Conservation (phyloP, 2,797 vertebrate genomes). For the Lophotriccus pileatus region DNA sequence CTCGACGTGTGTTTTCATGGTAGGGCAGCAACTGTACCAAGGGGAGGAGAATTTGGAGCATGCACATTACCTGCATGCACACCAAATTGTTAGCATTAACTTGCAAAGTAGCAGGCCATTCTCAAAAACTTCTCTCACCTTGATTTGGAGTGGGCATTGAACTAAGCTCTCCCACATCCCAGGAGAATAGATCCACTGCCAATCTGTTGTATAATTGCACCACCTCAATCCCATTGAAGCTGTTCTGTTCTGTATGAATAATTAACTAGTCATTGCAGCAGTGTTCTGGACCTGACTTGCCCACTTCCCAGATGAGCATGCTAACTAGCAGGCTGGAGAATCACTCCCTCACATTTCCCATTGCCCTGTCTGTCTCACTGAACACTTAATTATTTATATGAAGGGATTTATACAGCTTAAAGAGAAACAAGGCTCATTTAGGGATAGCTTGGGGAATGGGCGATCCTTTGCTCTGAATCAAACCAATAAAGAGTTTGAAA, state of each 20-base stretch:
- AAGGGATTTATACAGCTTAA: background rate
- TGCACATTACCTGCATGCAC: background rate
- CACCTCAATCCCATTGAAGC: background rate
- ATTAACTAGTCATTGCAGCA: conserved; percentile 28
- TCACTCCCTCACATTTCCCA: background rate
- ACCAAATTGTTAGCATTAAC: background rate
- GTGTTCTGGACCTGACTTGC: background rate
- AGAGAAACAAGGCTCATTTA: background rate
- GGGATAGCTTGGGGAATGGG: background rate
- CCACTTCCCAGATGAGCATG: conserved; percentile 5
- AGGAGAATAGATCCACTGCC: background rate
- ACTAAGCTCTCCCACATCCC: background rate
- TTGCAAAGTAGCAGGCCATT: background rate
- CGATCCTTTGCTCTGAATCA: background rate
- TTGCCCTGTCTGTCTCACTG: background rate
- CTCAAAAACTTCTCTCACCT: background rate
- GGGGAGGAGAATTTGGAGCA: background rate
- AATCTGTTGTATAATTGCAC: conserved; percentile 34
- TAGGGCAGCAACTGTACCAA: background rate
- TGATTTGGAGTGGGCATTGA: background rate
- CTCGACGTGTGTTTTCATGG: background rate
- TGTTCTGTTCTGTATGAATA: conserved; percentile 35
- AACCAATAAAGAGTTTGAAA: background rate
- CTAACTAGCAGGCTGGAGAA: background rate
- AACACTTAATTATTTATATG: conserved; percentile 45